Percentiles rank a stretch among this genome's conserved stretches.
phyloP scores from a whole-genome alignment of 1,140 invertebrate species.

The Euwallacea similis region DNA sequence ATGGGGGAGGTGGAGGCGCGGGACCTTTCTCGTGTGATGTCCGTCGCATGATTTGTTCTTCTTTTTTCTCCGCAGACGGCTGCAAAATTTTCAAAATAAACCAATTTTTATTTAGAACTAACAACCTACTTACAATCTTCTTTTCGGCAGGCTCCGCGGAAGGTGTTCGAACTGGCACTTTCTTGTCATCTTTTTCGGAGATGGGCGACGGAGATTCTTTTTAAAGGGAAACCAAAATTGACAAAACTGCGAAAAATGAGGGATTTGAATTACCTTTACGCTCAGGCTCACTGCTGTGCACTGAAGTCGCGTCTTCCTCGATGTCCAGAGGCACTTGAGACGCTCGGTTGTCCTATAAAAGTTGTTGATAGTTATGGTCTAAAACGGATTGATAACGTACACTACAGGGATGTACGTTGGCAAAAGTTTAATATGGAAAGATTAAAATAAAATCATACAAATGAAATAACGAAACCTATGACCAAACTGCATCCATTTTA shows the following conservation, averaged over 20 bases:
- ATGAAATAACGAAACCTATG: no score
- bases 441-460: no score
- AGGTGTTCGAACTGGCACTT: slow-evolving; percentile 41
- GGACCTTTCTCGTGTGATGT: slow-evolving; percentile 66
- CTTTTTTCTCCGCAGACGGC: slow-evolving; percentile 58
- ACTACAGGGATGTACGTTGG: no score
- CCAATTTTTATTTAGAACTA: not conserved
- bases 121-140: slow-evolving; percentile 54
- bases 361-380: no score
- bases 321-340: slow-evolving; percentile 83
- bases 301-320: slow-evolving; percentile 85
- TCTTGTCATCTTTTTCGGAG: slow-evolving; percentile 46
- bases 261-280: slow-evolving; percentile 61
- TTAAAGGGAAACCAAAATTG: not conserved
- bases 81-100: slow-evolving; percentile 8
- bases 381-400: no score
- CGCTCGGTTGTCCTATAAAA: slow-evolving; percentile 77
- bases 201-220: slow-evolving; percentile 19
- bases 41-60: slow-evolving; percentile 45
- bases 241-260: not conserved
- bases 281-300: slow-evolving; percentile 76
- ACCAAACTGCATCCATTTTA: no score
- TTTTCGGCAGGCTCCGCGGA: slow-evolving; percentile 53
- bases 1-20: slow-evolving; percentile 56
- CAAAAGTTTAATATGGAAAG: no score